Conservation (phyloP, 2,797 vertebrate species). For the Microtus agrestis region DNA sequence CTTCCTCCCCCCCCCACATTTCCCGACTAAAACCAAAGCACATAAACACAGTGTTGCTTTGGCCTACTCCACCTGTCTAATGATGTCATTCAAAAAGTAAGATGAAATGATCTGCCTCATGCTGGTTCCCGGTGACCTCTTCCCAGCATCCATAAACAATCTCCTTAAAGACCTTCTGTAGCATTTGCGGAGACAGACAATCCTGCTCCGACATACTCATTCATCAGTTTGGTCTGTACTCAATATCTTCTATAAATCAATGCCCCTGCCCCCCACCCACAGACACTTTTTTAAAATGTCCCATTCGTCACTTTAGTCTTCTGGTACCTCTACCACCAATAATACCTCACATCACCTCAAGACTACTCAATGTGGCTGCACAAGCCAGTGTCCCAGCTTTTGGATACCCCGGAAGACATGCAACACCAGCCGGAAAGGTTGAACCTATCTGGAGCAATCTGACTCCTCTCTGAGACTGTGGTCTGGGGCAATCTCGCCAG, state of each 20-base stretch:
- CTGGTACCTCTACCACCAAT: neutral
- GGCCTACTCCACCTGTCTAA: neutral
- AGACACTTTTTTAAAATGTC: neutral
- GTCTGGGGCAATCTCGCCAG: neutral
- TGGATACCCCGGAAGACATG: neutral
- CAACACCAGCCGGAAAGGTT: constrained; percentile 6
- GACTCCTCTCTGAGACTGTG: neutral
- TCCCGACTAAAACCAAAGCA: constrained; percentile 51
- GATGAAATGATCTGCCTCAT: constrained; percentile 10
- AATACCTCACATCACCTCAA: neutral
- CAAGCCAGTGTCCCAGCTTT: neutral
- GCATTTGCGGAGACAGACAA: neutral
- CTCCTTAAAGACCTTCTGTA: constrained; percentile 34
- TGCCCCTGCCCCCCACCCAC: too few species aligned
- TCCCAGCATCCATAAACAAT: constrained; percentile 29
- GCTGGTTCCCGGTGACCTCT: neutral
- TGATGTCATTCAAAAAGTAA: neutral
- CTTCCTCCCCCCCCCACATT: neutral
- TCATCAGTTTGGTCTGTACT: neutral
- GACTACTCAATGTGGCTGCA: neutral
- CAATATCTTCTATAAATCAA: neutral
- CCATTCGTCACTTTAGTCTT: neutral
- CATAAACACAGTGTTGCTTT: neutral
- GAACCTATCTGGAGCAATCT: neutral
- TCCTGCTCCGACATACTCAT: neutral